Percentiles rank a stretch among this genome's conserved stretches.
These are phyloP conservation scores for Aegithalos caudatus DNA, from an alignment of 2,113 vertebrate genomes.

Conservation along the genomic window DNA sequence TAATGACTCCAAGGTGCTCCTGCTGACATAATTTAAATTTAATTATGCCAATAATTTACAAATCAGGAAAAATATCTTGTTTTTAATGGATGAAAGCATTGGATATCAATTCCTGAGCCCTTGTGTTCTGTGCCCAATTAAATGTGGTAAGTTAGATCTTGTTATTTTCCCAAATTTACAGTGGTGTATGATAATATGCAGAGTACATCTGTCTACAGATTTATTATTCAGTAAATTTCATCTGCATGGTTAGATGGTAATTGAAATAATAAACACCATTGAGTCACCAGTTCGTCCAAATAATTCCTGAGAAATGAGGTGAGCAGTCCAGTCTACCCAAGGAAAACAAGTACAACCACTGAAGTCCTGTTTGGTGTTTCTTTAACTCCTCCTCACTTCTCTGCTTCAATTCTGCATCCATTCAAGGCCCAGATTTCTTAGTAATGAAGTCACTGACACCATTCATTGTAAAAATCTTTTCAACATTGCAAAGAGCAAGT, in stretches of 20 bases:
- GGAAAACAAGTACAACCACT: not conserved
- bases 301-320: not conserved
- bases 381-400: not conserved
- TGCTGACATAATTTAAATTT: not conserved
- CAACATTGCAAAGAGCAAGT: not conserved
- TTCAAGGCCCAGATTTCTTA: not conserved
- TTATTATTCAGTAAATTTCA: constrained; percentile 7
- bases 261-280: constrained; percentile 13
- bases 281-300: not conserved
- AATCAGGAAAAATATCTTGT: not conserved
- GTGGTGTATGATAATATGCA: not conserved
- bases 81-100: not conserved
- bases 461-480: not conserved
- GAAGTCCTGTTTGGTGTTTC: not conserved
- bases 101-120: not conserved
- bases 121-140: not conserved
- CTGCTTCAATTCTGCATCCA: not conserved
- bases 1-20: not conserved
- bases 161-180: not conserved
- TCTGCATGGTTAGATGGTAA: not conserved
- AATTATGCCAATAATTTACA: not conserved
- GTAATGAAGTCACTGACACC: not conserved
- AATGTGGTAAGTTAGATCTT: not conserved
- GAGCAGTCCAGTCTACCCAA: not conserved
- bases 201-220: not conserved